Conservation (phyloP, 1,140 invertebrate genomes). For the Notospermus geniculatus region DNA sequence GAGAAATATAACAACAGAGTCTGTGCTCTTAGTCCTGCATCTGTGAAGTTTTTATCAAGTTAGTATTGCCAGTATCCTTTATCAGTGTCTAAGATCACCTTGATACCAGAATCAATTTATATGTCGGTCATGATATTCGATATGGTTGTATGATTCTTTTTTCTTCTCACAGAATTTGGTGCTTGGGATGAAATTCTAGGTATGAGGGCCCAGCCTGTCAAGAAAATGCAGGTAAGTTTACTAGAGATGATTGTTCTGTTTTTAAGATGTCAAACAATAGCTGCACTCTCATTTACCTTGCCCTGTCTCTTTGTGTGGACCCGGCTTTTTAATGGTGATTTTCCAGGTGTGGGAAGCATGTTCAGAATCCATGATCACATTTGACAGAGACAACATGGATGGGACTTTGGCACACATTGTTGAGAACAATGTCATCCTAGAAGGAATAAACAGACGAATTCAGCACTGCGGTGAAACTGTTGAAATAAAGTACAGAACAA, state of each 20-base stretch:
- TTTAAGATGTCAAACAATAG: background rate
- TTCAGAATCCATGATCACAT: slow-evolving; percentile 83
- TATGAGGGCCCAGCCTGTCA: slow-evolving; percentile 70
- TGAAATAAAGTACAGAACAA: slow-evolving; percentile 60
- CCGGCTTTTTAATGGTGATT: slow-evolving; percentile 7
- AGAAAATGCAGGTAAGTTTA: slow-evolving; percentile 76
- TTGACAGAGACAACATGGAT: slow-evolving; percentile 70
- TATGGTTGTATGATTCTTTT: too few species aligned
- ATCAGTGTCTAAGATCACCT: background rate
- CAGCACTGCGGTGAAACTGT: slow-evolving; percentile 60
- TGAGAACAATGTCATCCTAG: slow-evolving; percentile 86
- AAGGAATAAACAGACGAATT: slow-evolving; percentile 62
- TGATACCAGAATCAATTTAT: too few species aligned
- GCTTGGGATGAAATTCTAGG: slow-evolving; percentile 78
- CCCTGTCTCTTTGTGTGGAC: too few species aligned
- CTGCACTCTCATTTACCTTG: too few species aligned
- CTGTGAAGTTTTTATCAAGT: slow-evolving; percentile 69
- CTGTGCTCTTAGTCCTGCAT: slow-evolving; percentile 77
- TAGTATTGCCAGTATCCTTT: background rate
- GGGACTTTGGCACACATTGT: slow-evolving; percentile 82
- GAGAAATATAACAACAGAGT: slow-evolving; percentile 82
- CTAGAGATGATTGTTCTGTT: too few species aligned
- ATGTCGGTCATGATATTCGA: too few species aligned
- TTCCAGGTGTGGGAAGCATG: slow-evolving; percentile 84
- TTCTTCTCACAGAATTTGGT: slow-evolving; percentile 65